phyloP scores from a whole-genome alignment of 1,140 invertebrate species.

The Proctacanthus coquilletti region DNA sequence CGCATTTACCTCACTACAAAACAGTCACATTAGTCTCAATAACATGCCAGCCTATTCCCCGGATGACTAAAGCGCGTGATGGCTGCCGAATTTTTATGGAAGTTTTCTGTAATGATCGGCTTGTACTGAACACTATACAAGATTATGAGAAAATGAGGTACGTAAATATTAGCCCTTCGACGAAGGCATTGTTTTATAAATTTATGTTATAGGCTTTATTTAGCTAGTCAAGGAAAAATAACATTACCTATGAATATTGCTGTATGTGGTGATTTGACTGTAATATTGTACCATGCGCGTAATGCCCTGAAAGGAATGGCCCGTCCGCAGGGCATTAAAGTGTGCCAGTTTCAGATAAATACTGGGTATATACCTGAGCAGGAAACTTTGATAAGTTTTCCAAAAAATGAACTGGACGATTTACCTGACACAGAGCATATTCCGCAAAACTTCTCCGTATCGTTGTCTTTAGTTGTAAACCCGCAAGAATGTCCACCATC shows the following conservation, averaged over 20 bases:
- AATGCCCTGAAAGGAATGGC: conserved; percentile 68
- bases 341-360: conserved; percentile 76
- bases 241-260: conserved; percentile 39
- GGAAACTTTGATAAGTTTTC: conserved; percentile 56
- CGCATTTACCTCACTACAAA: conserved; percentile 52
- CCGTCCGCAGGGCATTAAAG: conserved; percentile 70
- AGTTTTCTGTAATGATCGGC: conserved; percentile 74
- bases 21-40: conserved; percentile 62
- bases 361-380: conserved; percentile 68
- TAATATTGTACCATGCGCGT: conserved; percentile 71
- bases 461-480: conserved; percentile 56
- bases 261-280: conserved; percentile 69
- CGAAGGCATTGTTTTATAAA: conserved; percentile 5
- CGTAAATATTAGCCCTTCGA: neutral
- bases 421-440: conserved; percentile 67
- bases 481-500: conserved; percentile 45
- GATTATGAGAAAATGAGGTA: conserved; percentile 73
- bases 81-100: conserved; percentile 88
- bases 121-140: conserved; percentile 64
- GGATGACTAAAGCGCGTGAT: conserved; percentile 85
- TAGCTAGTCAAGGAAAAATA: conserved; percentile 54
- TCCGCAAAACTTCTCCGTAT: conserved; percentile 55
- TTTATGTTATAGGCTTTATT: conserved; percentile 40
- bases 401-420: conserved; percentile 63
- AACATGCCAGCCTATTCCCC: conserved; percentile 68